Evolutionary conservation across 2,888 invertebrate species (phyloP), one percentile per base, ranked within the genome.

Genomic region (Alloscopus bannaensis): DNA sequence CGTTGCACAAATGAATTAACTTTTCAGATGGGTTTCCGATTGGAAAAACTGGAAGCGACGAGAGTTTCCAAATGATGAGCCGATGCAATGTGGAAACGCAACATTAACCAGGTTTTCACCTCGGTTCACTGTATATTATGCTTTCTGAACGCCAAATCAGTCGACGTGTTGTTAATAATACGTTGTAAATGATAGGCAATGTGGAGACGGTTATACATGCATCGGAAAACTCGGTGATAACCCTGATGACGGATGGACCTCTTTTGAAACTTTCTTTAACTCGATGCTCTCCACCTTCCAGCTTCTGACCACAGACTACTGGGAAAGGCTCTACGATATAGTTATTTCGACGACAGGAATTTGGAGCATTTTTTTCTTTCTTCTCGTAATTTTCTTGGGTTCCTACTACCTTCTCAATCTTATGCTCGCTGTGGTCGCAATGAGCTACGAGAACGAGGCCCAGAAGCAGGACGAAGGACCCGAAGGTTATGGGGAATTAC

Each of bases 321-420:
- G 97, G 98, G 98, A 98, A 90, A 96, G 98, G 89, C 95, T 96
- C 81, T 98, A 97, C 89, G 96, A 97, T 90, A 96, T 97, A 95
- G 97, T 96, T 3, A 50, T 80, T 6, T 69, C 69, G 26, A 59
- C 70, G 0, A 1, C 3, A 26, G 80, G 80, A 45, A 50, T 62
- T 16, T 57, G 66, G 52, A 60, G 71, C 60, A 22, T 81, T 11
- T 0, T 66, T 1, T 98, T 97, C 92, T 98, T 98, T 92, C 95
- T 97, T 76, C 94, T 97, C 88, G 97, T 98, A 87, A 96, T 98
- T 87, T 98, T 98, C 91, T 97, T 98, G 89, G 98, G 98, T 86
- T 97, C 98, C 73, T 98, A 98, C 91, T 98, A 98, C 91, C 93
- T 98, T 88, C 95, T 98, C 88, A 85, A 85, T 69, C 91, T 98